Conservation (phyloP, 2,888 invertebrate species). For the Drosophila antonietae region DNA sequence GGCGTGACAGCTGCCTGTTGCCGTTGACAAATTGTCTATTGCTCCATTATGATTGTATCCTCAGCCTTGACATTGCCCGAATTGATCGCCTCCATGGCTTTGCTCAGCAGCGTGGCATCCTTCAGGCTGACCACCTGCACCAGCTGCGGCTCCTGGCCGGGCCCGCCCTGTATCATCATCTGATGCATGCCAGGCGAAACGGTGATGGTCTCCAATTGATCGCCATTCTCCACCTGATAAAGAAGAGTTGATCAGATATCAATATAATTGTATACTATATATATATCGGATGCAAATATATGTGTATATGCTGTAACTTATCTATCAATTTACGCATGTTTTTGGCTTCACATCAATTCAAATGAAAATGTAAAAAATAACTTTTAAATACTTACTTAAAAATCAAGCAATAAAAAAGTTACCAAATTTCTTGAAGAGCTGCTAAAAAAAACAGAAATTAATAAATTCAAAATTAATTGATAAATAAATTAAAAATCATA, state of each 20-base stretch:
- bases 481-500: slow-evolving; percentile 23
- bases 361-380: neutral
- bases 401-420: slow-evolving; percentile 33
- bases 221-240: slow-evolving; percentile 90
- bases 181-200: slow-evolving; percentile 92
- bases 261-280: neutral
- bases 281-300: neutral
- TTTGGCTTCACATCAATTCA: neutral
- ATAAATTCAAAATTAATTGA: neutral
- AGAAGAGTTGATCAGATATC: neutral
- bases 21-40: slow-evolving; percentile 59
- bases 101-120: slow-evolving; percentile 92
- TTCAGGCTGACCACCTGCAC: slow-evolving; percentile 94
- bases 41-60: slow-evolving; percentile 86
- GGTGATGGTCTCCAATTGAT: slow-evolving; percentile 90
- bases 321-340: neutral
- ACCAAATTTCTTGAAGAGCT: slow-evolving; percentile 25
- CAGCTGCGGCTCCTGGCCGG: slow-evolving; percentile 90
- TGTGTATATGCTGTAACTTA: neutral
- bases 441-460: slow-evolving; percentile 30
- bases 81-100: slow-evolving; percentile 90
- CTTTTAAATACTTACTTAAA: slow-evolving; percentile 53
- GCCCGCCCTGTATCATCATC: slow-evolving; percentile 91
- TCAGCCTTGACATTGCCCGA: slow-evolving; percentile 89
- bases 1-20: slow-evolving; percentile 7